Conservation (phyloP, 37 sponge, comb jelly and placozoan species). For the Halichondria panicea region DNA sequence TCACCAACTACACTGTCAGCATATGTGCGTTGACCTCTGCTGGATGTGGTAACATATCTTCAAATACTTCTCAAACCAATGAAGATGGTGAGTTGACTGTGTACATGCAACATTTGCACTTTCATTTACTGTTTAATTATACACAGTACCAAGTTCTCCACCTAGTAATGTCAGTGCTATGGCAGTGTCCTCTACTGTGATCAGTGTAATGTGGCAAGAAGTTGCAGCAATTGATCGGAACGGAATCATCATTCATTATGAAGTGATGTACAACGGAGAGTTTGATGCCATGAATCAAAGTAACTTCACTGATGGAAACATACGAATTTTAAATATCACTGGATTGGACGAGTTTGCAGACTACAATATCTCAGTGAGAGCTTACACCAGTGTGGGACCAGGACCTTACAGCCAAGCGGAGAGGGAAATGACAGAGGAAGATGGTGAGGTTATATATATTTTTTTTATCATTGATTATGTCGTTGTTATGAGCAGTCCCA, state of each 20-base stretch:
- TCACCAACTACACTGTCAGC: slow-evolving; percentile 22
- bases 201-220: slow-evolving; percentile 21
- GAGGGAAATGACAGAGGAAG: slow-evolving; percentile 1
- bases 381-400: slow-evolving; percentile 41
- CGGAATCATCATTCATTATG: slow-evolving; percentile 23
- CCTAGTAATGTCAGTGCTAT: neutral
- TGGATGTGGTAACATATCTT: slow-evolving; percentile 9
- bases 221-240: slow-evolving; percentile 17
- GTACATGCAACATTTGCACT: neutral
- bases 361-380: slow-evolving; percentile 34
- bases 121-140: neutral
- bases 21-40: slow-evolving; percentile 19
- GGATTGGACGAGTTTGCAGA: slow-evolving; percentile 12
- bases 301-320: neutral
- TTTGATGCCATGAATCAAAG: too few relatives aligned
- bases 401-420: slow-evolving; percentile 41
- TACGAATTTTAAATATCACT: neutral
- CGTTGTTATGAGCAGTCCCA: slow-evolving; percentile 1
- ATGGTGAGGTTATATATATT: slow-evolving; percentile 6
- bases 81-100: neutral
- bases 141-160: neutral
- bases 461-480: neutral
- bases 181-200: slow-evolving; percentile 5
- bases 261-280: neutral
- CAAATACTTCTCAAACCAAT: neutral